These are phyloP conservation scores for Cariama cristata DNA, from an alignment of 2,113 vertebrate species.

Conservation along the genomic window DNA sequence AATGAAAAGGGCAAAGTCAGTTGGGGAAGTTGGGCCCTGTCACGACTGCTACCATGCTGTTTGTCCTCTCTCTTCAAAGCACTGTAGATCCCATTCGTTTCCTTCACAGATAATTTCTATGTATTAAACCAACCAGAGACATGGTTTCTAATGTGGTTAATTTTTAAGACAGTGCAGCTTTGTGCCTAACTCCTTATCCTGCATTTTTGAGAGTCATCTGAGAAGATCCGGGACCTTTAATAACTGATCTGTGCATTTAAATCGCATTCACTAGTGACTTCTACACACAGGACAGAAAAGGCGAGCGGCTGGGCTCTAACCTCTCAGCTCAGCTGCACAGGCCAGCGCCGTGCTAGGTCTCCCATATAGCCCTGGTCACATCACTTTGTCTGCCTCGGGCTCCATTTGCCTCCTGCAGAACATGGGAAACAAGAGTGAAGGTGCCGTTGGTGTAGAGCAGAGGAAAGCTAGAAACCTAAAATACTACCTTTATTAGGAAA, in stretches of 20 bases:
- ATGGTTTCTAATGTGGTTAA: neutral
- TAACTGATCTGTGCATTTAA: neutral
- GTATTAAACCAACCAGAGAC: neutral
- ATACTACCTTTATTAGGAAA: neutral
- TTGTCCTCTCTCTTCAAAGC: neutral
- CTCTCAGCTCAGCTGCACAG: neutral
- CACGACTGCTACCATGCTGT: neutral
- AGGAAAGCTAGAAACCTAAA: neutral
- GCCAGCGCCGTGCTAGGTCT: rapidly evolving
- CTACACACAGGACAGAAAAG: neutral
- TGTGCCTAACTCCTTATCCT: neutral
- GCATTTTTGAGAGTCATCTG: neutral
- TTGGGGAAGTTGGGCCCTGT: neutral
- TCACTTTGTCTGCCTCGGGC: rapidly evolving
- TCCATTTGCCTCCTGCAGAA: neutral
- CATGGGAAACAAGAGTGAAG: neutral
- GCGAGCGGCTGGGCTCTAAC: neutral
- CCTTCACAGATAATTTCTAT: neutral
- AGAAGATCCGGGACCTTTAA: neutral
- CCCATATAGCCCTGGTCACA: neutral
- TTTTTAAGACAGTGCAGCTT: neutral
- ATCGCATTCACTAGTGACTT: neutral
- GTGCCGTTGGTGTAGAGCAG: neutral
- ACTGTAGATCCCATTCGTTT: neutral
- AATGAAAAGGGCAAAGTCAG: slow-evolving; percentile 3